phyloP scores from a whole-genome alignment of 2,797 vertebrate genomes.

The Tauraco hartlaubi region DNA sequence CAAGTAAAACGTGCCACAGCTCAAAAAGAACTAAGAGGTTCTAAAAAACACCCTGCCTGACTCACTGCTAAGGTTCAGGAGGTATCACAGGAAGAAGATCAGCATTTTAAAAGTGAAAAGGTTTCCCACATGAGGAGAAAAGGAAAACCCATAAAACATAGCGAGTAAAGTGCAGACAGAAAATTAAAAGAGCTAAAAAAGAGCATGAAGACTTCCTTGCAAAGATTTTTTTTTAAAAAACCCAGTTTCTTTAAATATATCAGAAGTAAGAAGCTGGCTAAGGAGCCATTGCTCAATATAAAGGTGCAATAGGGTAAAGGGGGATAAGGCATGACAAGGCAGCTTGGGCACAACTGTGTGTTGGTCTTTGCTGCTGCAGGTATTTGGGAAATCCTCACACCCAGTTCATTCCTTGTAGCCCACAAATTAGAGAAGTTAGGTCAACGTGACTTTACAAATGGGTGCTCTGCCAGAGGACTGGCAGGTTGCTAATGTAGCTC shows the following conservation, averaged over 20 bases:
- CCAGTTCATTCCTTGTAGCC: neutral
- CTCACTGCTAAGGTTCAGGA: conserved; percentile 38
- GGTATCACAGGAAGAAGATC: conserved; percentile 48
- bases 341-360: neutral
- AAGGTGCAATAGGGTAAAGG: neutral
- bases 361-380: neutral
- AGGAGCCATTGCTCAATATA: neutral
- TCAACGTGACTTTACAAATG: neutral
- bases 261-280: neutral
- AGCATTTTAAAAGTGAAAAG: conserved; percentile 11
- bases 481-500: neutral
- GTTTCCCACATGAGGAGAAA: conserved; percentile 34
- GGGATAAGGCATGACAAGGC: neutral
- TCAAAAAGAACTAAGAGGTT: conserved; percentile 58
- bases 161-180: neutral
- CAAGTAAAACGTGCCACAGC: conserved; percentile 65
- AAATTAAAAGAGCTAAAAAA: neutral
- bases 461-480: neutral
- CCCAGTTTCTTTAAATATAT: neutral
- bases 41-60: conserved; percentile 39
- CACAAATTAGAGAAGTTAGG: neutral
- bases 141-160: conserved; percentile 7
- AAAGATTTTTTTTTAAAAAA: neutral
- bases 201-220: neutral
- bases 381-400: neutral